These are phyloP conservation scores for Temnothorax unifasciatus DNA, from an alignment of 2,888 invertebrate genomes.

Conservation along the genomic window DNA sequence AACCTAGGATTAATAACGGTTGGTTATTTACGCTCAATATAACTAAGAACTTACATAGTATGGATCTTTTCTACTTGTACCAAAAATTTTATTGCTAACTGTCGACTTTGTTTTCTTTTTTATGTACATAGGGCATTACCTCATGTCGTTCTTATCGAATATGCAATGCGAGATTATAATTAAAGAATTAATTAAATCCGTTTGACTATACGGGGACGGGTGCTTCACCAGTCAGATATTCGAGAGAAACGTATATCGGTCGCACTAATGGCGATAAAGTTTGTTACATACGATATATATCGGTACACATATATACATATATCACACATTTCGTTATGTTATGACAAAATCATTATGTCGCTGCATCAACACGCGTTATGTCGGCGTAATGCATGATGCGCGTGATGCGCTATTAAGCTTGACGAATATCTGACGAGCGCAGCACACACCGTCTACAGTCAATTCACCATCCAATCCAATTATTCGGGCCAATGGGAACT, in stretches of 20 bases:
- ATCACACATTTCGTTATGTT: background rate
- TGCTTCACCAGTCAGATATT: slow-evolving; percentile 14
- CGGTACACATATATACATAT: background rate
- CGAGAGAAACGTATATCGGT: background rate
- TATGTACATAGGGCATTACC: slow-evolving; percentile 54
- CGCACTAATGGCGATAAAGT: background rate
- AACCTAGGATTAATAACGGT: slow-evolving; percentile 74
- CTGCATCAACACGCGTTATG: background rate
- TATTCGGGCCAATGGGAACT: slow-evolving; percentile 42
- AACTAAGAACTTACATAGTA: slow-evolving; percentile 65
- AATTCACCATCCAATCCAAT: slow-evolving; percentile 41
- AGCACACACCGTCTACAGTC: slow-evolving; percentile 23
- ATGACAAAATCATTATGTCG: slow-evolving; percentile 10
- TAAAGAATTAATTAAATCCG: slow-evolving; percentile 18
- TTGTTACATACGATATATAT: slow-evolving; percentile 1
- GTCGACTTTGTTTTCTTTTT: slow-evolving; percentile 37
- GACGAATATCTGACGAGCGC: slow-evolving; percentile 45
- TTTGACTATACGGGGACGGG: slow-evolving; percentile 13
- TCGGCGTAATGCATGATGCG: background rate
- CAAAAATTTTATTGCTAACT: slow-evolving; percentile 46
- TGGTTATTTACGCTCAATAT: slow-evolving; percentile 69
- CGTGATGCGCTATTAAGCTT: background rate
- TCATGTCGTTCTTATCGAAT: slow-evolving; percentile 49
- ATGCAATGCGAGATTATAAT: slow-evolving; percentile 44
- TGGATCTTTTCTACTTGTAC: slow-evolving; percentile 66